Evolutionary conservation across 1,140 invertebrate genomes (phyloP).

Genomic region (Oncopodura yosiiana): DNA sequence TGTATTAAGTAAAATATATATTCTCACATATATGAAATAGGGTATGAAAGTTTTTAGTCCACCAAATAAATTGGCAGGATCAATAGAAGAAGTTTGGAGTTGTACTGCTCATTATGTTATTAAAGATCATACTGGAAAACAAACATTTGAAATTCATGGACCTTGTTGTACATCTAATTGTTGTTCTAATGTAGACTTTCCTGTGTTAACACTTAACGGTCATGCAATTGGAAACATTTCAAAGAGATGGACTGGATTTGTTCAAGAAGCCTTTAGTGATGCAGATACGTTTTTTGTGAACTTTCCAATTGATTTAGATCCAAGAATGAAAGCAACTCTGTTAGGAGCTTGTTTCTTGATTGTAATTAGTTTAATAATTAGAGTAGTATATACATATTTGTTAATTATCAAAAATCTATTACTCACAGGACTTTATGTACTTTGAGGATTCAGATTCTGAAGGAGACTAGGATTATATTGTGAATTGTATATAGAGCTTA

Average conservation of each 20-base stretch:
- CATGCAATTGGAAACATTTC: conserved; percentile 65
- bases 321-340: conserved; percentile 66
- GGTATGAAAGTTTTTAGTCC: no score
- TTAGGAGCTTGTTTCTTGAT: conserved; percentile 50
- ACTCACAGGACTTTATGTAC: conserved; percentile 38
- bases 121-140: conserved; percentile 62
- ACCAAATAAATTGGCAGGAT: no score
- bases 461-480: no score
- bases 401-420: no score
- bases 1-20: no score
- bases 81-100: no score
- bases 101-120: conserved; percentile 66
- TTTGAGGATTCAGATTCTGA: conserved; percentile 37
- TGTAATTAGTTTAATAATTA: conserved; percentile 33
- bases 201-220: no score
- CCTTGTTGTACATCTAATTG: conserved; percentile 67
- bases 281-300: conserved; percentile 64
- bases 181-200: conserved; percentile 65
- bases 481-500: no score
- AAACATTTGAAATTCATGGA: conserved; percentile 68
- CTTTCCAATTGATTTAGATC: conserved; percentile 68
- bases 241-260: conserved; percentile 63
- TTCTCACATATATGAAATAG: no score
- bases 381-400: no score
- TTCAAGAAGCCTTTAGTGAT: conserved; percentile 60